Conservation (phyloP, 2,888 invertebrate species). For the Prostheceraeus crozeri region DNA sequence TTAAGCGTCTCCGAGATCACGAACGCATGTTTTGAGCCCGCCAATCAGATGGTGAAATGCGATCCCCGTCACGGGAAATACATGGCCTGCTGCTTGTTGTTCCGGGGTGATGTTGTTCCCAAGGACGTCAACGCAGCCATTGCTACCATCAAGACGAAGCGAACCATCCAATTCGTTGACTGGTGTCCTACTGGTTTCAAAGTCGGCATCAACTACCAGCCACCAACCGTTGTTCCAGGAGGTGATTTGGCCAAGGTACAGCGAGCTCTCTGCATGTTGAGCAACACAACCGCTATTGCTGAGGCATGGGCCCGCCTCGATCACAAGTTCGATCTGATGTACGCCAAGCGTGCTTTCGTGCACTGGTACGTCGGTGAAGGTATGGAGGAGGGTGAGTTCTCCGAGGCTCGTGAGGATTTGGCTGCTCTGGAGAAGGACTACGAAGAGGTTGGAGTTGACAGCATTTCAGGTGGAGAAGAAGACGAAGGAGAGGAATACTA, state of each 20-base stretch:
- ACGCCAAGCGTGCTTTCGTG: slow-evolving; percentile 47
- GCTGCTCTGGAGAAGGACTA: slow-evolving; percentile 57
- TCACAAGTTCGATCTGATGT: slow-evolving; percentile 50
- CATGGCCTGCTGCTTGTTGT: slow-evolving; percentile 43
- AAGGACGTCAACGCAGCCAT: slow-evolving; percentile 50
- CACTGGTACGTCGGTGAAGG: slow-evolving; percentile 59
- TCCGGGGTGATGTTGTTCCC: slow-evolving; percentile 44
- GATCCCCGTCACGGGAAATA: slow-evolving; percentile 44
- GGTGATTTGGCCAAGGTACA: slow-evolving; percentile 68
- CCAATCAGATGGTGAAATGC: slow-evolving; percentile 47
- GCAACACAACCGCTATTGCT: slow-evolving; percentile 59
- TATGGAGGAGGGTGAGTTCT: slow-evolving; percentile 69
- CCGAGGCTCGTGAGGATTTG: slow-evolving; percentile 77
- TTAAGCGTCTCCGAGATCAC: slow-evolving; percentile 48
- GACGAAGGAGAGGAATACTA: slow-evolving; percentile 40
- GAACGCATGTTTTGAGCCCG: slow-evolving; percentile 48
- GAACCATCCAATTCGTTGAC: slow-evolving; percentile 68
- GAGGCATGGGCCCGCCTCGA: slow-evolving; percentile 55
- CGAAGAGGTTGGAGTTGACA: slow-evolving; percentile 57
- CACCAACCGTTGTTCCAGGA: slow-evolving; percentile 58
- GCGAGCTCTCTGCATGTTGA: slow-evolving; percentile 58
- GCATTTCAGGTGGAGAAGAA: slow-evolving; percentile 53
- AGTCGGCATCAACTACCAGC: slow-evolving; percentile 58
- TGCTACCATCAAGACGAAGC: slow-evolving; percentile 80
- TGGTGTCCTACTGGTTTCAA: slow-evolving; percentile 77